These are phyloP conservation scores for Camponotus floridanus DNA, from an alignment of 1,140 invertebrate species.

Conservation along the genomic window DNA sequence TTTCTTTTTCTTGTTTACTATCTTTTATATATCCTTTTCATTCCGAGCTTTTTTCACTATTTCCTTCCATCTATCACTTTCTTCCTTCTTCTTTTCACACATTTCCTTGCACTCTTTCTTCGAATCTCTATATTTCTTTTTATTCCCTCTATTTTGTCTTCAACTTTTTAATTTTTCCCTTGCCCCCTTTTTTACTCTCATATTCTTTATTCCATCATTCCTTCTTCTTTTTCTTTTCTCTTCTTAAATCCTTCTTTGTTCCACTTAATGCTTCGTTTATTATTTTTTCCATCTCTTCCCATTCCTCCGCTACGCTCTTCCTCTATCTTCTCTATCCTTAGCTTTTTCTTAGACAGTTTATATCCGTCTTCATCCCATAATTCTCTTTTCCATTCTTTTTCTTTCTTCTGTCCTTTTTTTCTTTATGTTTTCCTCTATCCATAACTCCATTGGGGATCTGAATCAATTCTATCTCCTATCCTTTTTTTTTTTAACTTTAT, in stretches of 20 bases:
- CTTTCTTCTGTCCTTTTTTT: neutral
- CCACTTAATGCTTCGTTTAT: neutral
- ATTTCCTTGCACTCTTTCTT: neutral
- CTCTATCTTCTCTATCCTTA: neutral
- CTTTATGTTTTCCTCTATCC: neutral
- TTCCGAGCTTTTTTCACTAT: neutral
- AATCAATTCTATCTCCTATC: neutral
- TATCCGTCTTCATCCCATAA: neutral
- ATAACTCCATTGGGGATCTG: neutral
- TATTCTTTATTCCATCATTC: neutral
- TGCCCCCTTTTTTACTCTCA: neutral
- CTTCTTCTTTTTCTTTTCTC: neutral
- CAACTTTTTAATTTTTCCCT: neutral
- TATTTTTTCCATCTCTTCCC: neutral
- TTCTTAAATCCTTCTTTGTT: neutral
- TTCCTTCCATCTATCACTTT: neutral
- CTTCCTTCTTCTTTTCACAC: neutral
- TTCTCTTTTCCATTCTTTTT: neutral
- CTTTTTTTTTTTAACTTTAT: neutral
- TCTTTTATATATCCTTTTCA: neutral
- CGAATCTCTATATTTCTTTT: neutral
- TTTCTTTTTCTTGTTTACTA: neutral
- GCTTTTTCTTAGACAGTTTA: neutral
- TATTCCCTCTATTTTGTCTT: neutral
- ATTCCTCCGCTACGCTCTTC: neutral